Base-by-base conservation (phyloP, 1,140 invertebrate species). In the Meloidogyne exigua region DNA sequence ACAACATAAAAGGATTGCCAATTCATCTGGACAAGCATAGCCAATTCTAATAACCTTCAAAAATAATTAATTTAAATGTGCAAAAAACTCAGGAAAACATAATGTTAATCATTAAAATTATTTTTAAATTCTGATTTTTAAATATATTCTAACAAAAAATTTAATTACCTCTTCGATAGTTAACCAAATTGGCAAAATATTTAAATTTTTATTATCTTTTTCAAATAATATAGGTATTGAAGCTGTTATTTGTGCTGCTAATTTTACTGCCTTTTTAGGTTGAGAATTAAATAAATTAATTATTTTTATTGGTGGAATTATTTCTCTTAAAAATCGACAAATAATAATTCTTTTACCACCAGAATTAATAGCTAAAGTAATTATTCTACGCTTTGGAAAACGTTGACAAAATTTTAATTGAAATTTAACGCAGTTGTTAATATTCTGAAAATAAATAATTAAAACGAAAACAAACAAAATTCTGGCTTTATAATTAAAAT, bases 11-110 rank as follows among this genome's bases (percentile, higher is more conserved):
- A 82, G 63, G 9, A 82, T 62, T 18, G 72, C 81, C n/a, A 83
- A 67, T 67, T 82, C 81, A 63, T 81, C 81, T 63, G 28, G 57
- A 65, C 44, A 63, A 9, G 75, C 81, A 68, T 68, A 82, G 11
- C 81, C 81, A 32, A 83, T 82, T 1, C 75, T 78, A 25, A 82
- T 26, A 36, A 83, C 69, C 80, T 81, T n/a, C 21, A 63, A 70
- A 32, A 44, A 28, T 63, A 7, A 12, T 62, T n/a, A n/a, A n/a
- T n/a, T n/a, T n/a, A n/a, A n/a, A n/a, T n/a, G n/a, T n/a, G n/a
- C n/a, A n/a, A n/a, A n/a, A n/a, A n/a, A n/a, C n/a, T n/a, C n/a
- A n/a, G n/a, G n/a, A n/a, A n/a, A n/a, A n/a, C n/a, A n/a, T n/a
- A n/a, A n/a, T n/a, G n/a, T n/a, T n/a, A n/a, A n/a, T n/a, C n/a